phyloP scores from a whole-genome alignment of 2,797 vertebrate species.

The Botia almorhae region DNA sequence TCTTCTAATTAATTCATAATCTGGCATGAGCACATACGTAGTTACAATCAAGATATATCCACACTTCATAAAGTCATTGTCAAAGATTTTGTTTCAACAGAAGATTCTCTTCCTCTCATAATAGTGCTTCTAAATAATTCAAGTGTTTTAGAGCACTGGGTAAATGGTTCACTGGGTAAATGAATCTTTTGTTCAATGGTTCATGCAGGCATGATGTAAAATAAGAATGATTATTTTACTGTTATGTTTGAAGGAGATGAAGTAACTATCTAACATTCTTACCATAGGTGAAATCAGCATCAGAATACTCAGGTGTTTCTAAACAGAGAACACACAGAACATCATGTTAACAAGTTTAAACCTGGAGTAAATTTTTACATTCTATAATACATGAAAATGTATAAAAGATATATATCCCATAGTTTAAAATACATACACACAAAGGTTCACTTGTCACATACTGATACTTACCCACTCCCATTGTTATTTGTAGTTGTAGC shows the following conservation, averaged over 20 bases:
- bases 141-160: not conserved
- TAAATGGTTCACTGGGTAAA: not conserved
- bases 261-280: slow-evolving; percentile 15
- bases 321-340: not conserved
- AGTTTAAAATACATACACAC: not conserved
- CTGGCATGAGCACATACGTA: slow-evolving; percentile 61
- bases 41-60: slow-evolving; percentile 1
- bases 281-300: slow-evolving; percentile 57
- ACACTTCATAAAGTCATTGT: not conserved
- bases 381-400: not conserved
- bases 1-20: slow-evolving; percentile 81
- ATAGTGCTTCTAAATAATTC: not conserved
- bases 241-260: not conserved
- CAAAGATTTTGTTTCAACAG: not conserved
- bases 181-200: not conserved
- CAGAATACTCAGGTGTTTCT: slow-evolving; percentile 33
- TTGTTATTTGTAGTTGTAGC: not conserved
- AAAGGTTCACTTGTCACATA: not conserved
- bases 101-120: not conserved
- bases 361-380: not conserved
- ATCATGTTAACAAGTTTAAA: not conserved
- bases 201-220: not conserved
- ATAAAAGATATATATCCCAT: not conserved
- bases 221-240: not conserved
- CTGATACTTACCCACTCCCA: slow-evolving; percentile 37